These are phyloP conservation scores for Esperia sulphurella DNA, from an alignment of 2,888 invertebrate species.

Conservation along the genomic window DNA sequence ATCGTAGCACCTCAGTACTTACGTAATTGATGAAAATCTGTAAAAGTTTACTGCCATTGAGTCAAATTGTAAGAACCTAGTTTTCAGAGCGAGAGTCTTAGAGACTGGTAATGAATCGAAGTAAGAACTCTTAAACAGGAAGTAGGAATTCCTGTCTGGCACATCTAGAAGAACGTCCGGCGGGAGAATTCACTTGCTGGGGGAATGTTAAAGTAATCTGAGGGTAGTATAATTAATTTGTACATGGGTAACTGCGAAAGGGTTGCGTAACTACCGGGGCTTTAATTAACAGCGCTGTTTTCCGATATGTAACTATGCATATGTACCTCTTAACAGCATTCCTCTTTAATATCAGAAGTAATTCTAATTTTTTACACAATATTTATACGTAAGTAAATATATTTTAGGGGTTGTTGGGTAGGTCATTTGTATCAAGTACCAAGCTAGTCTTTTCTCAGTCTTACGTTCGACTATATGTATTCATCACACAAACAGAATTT, in stretches of 20 bases:
- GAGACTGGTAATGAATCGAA: not conserved
- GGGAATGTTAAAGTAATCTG: not conserved
- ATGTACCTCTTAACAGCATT: too few relatives aligned
- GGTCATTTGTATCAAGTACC: too few relatives aligned
- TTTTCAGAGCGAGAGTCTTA: not conserved
- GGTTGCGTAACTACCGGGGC: not conserved
- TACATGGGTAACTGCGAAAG: not conserved
- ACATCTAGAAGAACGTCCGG: constrained; percentile 1
- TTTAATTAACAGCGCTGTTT: not conserved
- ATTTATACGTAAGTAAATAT: too few relatives aligned
- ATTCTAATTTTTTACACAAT: too few relatives aligned
- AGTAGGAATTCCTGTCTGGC: not conserved
- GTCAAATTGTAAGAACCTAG: not conserved
- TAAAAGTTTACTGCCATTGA: not conserved
- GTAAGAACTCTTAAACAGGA: not conserved
- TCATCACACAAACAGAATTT: constrained; percentile 10
- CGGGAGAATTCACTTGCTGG: not conserved
- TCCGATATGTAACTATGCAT: not conserved
- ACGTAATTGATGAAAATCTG: not conserved
- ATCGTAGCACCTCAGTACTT: too few relatives aligned
- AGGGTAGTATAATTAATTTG: not conserved
- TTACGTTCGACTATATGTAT: constrained; percentile 2
- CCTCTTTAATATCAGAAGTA: too few relatives aligned
- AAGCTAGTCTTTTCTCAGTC: too few relatives aligned
- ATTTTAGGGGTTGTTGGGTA: too few relatives aligned